Conservation (phyloP, 2,888 invertebrate genomes). For the Apomyelois bistriatella region DNA sequence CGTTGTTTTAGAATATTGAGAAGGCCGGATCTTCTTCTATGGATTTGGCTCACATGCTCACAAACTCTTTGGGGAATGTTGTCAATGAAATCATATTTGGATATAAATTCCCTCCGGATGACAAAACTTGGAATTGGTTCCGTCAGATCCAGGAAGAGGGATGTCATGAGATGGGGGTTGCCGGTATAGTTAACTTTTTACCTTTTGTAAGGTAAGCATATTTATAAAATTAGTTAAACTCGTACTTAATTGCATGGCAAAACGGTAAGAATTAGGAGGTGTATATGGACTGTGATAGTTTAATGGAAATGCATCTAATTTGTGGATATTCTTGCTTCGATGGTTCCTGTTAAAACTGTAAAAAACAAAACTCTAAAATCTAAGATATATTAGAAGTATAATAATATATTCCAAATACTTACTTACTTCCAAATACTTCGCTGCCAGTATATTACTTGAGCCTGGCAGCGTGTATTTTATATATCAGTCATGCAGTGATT, state of each 20-base stretch:
- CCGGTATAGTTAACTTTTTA: conserved; percentile 91
- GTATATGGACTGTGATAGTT: too few relatives aligned
- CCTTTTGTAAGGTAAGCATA: conserved; percentile 85
- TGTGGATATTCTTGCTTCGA: too few relatives aligned
- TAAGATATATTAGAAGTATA: too few relatives aligned
- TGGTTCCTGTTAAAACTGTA: too few relatives aligned
- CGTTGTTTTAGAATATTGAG: conserved; percentile 45
- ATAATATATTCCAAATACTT: too few relatives aligned
- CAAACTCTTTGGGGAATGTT: conserved; percentile 88
- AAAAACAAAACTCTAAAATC: too few relatives aligned
- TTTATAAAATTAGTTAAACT: neutral
- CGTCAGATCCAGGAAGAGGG: conserved; percentile 90
- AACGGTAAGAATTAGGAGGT: neutral
- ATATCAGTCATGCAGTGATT: too few relatives aligned
- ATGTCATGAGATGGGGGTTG: conserved; percentile 89
- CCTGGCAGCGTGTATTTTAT: too few relatives aligned
- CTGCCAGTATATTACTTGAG: too few relatives aligned
- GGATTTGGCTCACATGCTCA: conserved; percentile 77
- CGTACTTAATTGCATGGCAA: neutral
- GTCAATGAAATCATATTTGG: conserved; percentile 90
- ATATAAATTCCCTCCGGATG: conserved; percentile 82
- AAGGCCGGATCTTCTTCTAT: conserved; percentile 45
- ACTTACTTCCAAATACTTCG: too few relatives aligned
- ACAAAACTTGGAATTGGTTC: conserved; percentile 88
- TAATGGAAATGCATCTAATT: too few relatives aligned